Conservation (phyloP, 2,797 vertebrate genomes). For the Danio choprae region DNA sequence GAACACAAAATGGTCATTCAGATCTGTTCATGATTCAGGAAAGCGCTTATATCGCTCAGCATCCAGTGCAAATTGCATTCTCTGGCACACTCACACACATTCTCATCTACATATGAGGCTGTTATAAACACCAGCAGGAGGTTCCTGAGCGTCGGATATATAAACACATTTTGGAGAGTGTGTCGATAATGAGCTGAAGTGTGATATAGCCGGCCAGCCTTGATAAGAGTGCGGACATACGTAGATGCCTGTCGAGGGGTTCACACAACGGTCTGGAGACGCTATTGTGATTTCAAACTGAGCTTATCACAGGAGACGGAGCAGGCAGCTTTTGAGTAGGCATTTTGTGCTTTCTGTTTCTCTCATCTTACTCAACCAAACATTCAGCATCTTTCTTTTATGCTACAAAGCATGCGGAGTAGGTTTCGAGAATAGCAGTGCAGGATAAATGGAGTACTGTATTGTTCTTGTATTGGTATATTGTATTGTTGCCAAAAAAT, state of each 20-base stretch:
- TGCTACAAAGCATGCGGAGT: conserved; percentile 77
- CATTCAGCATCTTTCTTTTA: conserved; percentile 67
- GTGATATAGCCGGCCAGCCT: conserved; percentile 66
- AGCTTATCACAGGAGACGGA: conserved; percentile 79
- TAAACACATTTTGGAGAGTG: conserved; percentile 47
- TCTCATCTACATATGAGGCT: conserved; percentile 40
- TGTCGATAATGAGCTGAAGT: conserved; percentile 66
- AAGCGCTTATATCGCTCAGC: conserved; percentile 11
- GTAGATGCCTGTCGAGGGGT: conserved; percentile 74
- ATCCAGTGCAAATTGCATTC: conserved; percentile 30
- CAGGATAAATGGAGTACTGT: no score
- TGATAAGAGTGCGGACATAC: conserved; percentile 69
- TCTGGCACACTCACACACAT: conserved; percentile 25
- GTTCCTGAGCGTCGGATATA: conserved; percentile 40
- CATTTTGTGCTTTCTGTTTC: conserved; percentile 80
- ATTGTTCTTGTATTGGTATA: no score
- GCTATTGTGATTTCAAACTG: conserved; percentile 77
- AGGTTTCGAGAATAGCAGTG: no score
- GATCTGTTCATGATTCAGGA: conserved; percentile 4
- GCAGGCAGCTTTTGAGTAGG: conserved; percentile 82
- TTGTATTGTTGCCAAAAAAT: no score
- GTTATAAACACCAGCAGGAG: conserved; percentile 35
- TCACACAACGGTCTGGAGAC: conserved; percentile 76
- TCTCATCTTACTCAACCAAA: conserved; percentile 61
- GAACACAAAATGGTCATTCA: not conserved